A percentile compares a stretch with the other conserved stretches of the same genome.
phyloP scores from a whole-genome alignment of 2,797 vertebrate species.

The Potorous gilbertii region DNA sequence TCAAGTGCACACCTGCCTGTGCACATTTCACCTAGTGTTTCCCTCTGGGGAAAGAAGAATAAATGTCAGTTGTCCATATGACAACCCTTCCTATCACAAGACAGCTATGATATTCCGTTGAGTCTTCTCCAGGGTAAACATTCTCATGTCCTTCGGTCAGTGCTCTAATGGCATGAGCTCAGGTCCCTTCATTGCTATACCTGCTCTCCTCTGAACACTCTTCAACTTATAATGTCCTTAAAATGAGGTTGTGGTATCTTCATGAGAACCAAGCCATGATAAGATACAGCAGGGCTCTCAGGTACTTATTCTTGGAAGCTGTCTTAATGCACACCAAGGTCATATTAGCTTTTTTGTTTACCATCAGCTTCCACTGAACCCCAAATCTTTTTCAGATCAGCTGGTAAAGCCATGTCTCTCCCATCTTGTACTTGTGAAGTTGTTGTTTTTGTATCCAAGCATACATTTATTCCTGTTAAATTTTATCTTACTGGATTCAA shows the following conservation, averaged over 20 bases:
- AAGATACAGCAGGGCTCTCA: too few species aligned
- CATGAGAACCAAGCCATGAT: too few species aligned
- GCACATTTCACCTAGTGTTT: neutral
- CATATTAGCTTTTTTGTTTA: too few species aligned
- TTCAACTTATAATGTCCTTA: too few species aligned
- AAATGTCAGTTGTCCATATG: neutral
- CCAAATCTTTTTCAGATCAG: neutral
- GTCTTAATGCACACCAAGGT: too few species aligned
- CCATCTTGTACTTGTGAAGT: neutral
- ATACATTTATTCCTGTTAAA: neutral
- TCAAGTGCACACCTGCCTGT: neutral
- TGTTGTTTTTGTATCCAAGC: neutral
- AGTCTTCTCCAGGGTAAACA: neutral
- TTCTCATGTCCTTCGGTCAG: neutral
- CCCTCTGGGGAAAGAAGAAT: neutral
- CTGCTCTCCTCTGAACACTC: too few species aligned
- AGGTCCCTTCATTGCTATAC: too few species aligned
- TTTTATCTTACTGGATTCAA: neutral
- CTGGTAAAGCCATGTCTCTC: neutral
- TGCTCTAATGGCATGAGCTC: neutral
- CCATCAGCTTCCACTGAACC: too few species aligned
- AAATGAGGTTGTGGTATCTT: too few species aligned
- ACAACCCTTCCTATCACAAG: neutral
- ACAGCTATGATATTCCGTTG: neutral
- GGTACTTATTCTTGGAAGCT: too few species aligned